phyloP scores from a whole-genome alignment of 2,888 invertebrate genomes.

The Scaptomyza cyrtandrae region DNA sequence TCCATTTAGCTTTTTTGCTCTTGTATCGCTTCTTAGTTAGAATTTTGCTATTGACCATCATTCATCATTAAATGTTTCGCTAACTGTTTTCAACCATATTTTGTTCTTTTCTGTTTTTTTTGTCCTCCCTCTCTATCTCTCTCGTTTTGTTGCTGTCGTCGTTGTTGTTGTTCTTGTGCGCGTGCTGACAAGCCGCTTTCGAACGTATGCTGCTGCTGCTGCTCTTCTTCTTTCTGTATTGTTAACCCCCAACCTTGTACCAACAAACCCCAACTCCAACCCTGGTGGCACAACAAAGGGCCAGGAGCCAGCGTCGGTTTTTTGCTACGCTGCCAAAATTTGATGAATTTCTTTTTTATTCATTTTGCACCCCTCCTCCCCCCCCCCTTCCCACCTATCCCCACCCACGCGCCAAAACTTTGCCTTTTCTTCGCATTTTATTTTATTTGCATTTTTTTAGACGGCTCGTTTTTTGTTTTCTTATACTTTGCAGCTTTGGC shows the following conservation, averaged over 20 bases:
- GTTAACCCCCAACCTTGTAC: background rate
- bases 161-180: constrained; percentile 22
- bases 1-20: background rate
- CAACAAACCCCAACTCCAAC: background rate
- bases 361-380: constrained; percentile 58
- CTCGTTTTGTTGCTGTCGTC: constrained; percentile 21
- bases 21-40: constrained; percentile 23
- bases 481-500: constrained; percentile 28
- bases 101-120: constrained; percentile 21
- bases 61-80: constrained; percentile 80
- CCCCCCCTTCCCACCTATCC: no score
- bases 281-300: constrained; percentile 42
- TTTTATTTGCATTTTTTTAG: constrained; percentile 34
- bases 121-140: background rate
- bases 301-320: constrained; percentile 43
- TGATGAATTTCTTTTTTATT: constrained; percentile 80
- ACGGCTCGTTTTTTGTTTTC: constrained; percentile 18
- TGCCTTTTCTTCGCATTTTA: constrained; percentile 28
- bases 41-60: constrained; percentile 72
- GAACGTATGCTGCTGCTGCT: constrained; percentile 16
- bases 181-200: constrained; percentile 73
- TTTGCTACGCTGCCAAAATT: constrained; percentile 73
- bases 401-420: constrained; percentile 24
- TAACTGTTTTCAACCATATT: constrained; percentile 75
- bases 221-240: constrained; percentile 4